These are phyloP conservation scores for Rhyacichthys aspro DNA, from an alignment of 2,797 vertebrate genomes.

Conservation along the genomic window DNA sequence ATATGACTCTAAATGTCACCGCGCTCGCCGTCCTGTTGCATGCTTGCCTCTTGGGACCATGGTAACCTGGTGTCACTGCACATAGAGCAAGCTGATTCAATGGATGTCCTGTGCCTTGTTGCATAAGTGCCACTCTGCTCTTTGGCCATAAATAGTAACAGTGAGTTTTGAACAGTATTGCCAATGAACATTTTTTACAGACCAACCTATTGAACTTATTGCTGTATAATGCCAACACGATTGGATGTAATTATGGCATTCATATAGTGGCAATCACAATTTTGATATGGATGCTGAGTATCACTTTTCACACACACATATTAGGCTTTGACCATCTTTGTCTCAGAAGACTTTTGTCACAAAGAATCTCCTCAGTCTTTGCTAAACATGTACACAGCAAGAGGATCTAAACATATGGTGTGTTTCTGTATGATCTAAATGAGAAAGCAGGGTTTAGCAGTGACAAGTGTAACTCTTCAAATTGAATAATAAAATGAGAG, in stretches of 20 bases:
- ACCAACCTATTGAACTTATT: background rate
- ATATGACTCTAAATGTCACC: constrained; percentile 75
- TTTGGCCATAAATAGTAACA: constrained; percentile 23
- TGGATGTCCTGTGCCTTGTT: constrained; percentile 8
- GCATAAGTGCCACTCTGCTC: constrained; percentile 16
- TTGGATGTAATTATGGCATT: too few species aligned
- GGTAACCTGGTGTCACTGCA: constrained; percentile 45
- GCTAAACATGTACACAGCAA: too few species aligned
- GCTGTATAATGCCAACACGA: too few species aligned
- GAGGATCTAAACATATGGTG: too few species aligned
- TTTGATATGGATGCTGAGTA: background rate
- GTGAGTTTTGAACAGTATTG: constrained; percentile 6
- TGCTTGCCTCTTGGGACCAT: constrained; percentile 41
- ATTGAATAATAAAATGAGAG: too few species aligned
- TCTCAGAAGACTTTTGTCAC: too few species aligned
- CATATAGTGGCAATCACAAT: too few species aligned
- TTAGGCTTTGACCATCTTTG: too few species aligned
- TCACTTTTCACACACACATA: background rate
- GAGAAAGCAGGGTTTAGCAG: background rate
- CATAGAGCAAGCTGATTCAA: constrained; percentile 33
- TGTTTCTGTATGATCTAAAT: background rate
- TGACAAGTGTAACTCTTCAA: background rate
- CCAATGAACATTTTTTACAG: background rate
- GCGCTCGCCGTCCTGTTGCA: constrained; percentile 47
- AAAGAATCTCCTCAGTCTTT: too few species aligned